phyloP scores from a whole-genome alignment of 1,140 invertebrate genomes.

The Helicorthomorpha holstii region DNA sequence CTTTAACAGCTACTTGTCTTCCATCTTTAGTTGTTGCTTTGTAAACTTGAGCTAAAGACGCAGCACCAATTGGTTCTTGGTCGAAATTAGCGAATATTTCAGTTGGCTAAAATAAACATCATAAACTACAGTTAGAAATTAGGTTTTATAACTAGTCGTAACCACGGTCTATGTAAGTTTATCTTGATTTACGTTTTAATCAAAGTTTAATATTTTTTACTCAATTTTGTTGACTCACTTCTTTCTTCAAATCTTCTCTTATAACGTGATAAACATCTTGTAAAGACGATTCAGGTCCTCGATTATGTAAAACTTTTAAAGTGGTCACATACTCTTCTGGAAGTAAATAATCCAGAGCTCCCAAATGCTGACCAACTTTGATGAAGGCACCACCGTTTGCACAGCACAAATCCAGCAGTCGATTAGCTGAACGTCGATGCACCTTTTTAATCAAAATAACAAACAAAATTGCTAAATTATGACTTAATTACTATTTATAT shows the following conservation, averaged over 20 bases:
- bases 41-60: constrained; percentile 93
- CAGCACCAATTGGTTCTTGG: constrained; percentile 69
- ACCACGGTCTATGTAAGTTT: no score
- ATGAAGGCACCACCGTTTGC: constrained; percentile 93
- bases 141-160: no score
- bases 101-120: constrained; percentile 34
- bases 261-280: constrained; percentile 72
- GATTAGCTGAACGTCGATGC: constrained; percentile 68
- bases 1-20: constrained; percentile 79
- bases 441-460: no score
- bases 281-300: constrained; percentile 71
- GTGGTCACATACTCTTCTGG: constrained; percentile 86
- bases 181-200: no score
- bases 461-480: no score
- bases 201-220: no score
- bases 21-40: constrained; percentile 74
- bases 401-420: constrained; percentile 70
- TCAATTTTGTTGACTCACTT: no score
- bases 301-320: constrained; percentile 77
- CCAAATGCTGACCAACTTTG: constrained; percentile 92
- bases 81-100: constrained; percentile 79
- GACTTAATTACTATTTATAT: no score
- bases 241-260: constrained; percentile 66
- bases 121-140: no score
- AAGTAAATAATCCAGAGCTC: constrained; percentile 84